Evolutionary conservation across 2,888 invertebrate genomes (phyloP).

Genomic region (Athalia circularis): DNA sequence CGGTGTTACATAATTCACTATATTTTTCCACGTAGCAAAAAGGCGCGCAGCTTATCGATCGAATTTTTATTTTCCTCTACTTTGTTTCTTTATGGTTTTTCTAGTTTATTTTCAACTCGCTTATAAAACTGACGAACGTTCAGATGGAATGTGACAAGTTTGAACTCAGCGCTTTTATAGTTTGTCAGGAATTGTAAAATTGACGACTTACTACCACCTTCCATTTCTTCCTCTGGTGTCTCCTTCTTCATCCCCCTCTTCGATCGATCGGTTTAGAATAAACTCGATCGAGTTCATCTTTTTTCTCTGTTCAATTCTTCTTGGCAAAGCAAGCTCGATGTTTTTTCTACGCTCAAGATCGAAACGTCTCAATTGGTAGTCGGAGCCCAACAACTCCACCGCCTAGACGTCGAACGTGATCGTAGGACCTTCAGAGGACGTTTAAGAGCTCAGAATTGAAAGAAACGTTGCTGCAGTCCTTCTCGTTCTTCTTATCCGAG

Average conservation of each 20-base stretch:
- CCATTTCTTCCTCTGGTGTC: background rate
- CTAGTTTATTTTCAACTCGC: background rate
- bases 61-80: no score
- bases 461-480: conserved; percentile 2
- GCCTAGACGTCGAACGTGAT: no score
- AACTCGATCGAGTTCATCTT: background rate
- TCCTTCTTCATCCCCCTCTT: background rate
- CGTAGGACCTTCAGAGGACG: no score
- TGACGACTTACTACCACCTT: background rate
- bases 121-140: conserved; percentile 15
- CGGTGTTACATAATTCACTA: background rate
- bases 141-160: conserved; percentile 27
- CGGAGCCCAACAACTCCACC: no score
- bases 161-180: conserved; percentile 1
- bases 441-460: background rate
- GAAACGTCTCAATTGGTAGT: no score
- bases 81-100: background rate
- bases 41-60: no score
- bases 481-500: conserved; percentile 3
- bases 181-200: conserved; percentile 21
- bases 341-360: no score
- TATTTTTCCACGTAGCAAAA: no score
- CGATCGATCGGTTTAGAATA: background rate
- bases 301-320: no score
- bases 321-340: no score